phyloP scores from a whole-genome alignment of 2,888 invertebrate species.

The Philopedon plagiatum region DNA sequence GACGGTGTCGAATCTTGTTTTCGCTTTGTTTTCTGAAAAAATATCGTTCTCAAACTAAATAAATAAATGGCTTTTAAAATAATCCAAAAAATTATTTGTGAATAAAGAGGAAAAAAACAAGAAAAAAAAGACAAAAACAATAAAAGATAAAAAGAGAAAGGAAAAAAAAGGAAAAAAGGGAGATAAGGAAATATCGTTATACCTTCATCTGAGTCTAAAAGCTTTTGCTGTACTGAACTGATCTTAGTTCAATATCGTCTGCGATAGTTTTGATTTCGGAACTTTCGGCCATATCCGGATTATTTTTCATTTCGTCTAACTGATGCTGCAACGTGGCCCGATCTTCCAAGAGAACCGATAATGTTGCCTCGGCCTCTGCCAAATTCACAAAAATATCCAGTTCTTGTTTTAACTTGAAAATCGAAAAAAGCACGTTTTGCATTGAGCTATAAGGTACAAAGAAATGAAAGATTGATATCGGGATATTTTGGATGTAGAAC shows the following conservation, averaged over 20 bases:
- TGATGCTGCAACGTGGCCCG: conserved; percentile 73
- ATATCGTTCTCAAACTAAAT: too few relatives aligned
- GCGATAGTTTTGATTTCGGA: conserved; percentile 65
- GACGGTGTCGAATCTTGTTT: conserved; percentile 80
- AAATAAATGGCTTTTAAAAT: too few relatives aligned
- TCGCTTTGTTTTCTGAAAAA: conserved; percentile 76
- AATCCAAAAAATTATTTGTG: too few relatives aligned
- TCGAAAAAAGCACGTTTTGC: neutral
- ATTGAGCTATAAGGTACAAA: too few relatives aligned
- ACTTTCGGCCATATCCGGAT: conserved; percentile 62
- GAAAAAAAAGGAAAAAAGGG: too few relatives aligned
- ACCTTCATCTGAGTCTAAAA: conserved; percentile 87
- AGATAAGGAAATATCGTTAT: too few relatives aligned
- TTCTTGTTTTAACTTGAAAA: conserved; percentile 78
- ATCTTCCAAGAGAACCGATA: conserved; percentile 83
- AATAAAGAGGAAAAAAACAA: too few relatives aligned
- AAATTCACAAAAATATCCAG: conserved; percentile 84
- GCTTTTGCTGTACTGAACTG: conserved; percentile 85
- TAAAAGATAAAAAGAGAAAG: too few relatives aligned
- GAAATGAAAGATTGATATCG: too few relatives aligned
- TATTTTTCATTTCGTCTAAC: conserved; percentile 70
- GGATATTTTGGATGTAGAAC: too few relatives aligned
- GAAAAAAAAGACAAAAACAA: neutral
- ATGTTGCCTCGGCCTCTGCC: conserved; percentile 83
- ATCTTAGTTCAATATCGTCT: conserved; percentile 77